Base-by-base conservation (phyloP, 1,140 invertebrate species). In the Ectropis grisescens region DNA sequence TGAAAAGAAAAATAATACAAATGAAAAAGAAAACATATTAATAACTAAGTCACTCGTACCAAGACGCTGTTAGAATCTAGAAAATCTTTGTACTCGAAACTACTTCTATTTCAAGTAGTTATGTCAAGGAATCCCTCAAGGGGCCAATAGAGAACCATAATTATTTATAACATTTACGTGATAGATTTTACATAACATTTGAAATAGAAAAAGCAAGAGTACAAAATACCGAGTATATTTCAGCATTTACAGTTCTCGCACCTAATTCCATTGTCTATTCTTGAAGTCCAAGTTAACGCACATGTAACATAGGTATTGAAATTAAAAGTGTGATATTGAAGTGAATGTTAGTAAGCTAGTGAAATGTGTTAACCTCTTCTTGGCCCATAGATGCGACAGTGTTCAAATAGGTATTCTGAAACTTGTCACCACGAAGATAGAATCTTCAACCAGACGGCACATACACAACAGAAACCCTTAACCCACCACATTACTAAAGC, bases 221-320 rank as follows among this genome's bases (percentile, higher is more conserved):
- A n/a, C n/a, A 19, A 19, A 3, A 10, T 7, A 26, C 3, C 2
- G 4, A 26, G 33, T 34, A 47, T 47, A 57, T 51, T 57, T 30
- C 58, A 69, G 72, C 59, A 78, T 81, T 72, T 78, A 81, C 70
- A 76, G 47, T 48, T 43, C 58, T 64, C 59, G 69, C 66, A 78
- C 65, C 65, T 70, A 76, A 35, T 26, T 61, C 68, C 76, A 66
- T n/a, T n/a, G n/a, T 81, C 71, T 81, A 81, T 81, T 81, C 76
- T 81, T 81, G 76, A 81, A 81, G 76, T 81, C 76, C 76, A 78
- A 61, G 55, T 58, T 52, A 67, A 26, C 41, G 33, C 37, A 54
- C 13, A 53, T 49, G 34, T 33, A 47, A 39, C 46, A 36, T 43
- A 33, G 45, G 41, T 13, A 54, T 52, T 49, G 47, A 47, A 40